These are phyloP conservation scores for Poecilia picta DNA, from an alignment of 2,797 vertebrate species.

Conservation along the genomic window DNA sequence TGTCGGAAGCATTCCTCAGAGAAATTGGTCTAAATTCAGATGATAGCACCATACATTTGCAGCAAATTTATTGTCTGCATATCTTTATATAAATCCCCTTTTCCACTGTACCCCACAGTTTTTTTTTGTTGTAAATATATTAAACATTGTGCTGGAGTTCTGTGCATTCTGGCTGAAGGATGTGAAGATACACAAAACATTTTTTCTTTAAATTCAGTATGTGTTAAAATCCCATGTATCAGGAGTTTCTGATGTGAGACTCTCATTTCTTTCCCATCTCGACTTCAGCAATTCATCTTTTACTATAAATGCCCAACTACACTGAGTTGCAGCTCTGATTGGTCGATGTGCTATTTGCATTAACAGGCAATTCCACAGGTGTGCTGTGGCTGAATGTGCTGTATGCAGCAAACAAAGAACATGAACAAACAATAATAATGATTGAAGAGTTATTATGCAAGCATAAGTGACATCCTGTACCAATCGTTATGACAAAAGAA, in stretches of 20 bases:
- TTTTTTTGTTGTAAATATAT: background rate
- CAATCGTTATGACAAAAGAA: constrained; percentile 1
- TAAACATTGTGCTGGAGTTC: background rate
- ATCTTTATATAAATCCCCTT: background rate
- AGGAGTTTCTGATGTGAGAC: background rate
- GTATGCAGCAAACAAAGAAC: background rate
- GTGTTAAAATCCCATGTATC: background rate
- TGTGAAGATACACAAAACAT: too few relatives aligned
- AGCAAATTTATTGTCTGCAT: background rate
- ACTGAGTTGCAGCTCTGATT: background rate
- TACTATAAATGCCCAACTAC: background rate
- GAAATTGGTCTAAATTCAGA: background rate
- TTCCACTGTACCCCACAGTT: background rate
- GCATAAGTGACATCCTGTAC: background rate
- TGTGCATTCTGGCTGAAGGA: too few relatives aligned
- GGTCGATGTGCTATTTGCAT: background rate
- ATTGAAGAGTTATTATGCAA: constrained; percentile 1
- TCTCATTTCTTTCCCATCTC: background rate
- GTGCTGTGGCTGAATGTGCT: background rate
- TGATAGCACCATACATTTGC: background rate
- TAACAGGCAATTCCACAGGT: background rate
- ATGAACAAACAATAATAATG: background rate
- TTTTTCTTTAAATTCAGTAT: background rate
- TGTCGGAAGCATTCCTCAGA: background rate
- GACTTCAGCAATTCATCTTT: background rate